Evolutionary conservation across 2,113 vertebrate species (phyloP), one percentile per base, ranked within the genome.

Genomic region (Muntiacus muntjak): DNA sequence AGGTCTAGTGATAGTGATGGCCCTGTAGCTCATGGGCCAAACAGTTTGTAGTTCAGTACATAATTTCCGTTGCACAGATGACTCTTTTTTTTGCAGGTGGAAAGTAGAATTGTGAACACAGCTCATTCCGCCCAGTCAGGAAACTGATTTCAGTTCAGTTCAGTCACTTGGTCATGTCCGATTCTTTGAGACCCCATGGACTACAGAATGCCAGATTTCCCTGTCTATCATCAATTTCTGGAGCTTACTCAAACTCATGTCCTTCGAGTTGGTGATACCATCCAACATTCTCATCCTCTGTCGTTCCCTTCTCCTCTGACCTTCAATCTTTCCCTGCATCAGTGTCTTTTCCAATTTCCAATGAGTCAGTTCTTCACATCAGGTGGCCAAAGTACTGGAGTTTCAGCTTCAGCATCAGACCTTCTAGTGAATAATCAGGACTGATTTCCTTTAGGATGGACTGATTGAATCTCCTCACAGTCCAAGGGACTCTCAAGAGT

Each of bases 221-320:
- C n/a, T n/a, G 10, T 36, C 64, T 19, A 11, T 36, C n/a, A 71
- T 9, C 21, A 36, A 36, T 19, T 71, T n/a, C 64, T 71, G n/a
- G 17, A 71, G n/a, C n/a, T 36, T 71, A 21, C 4, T 71, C 19
- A 36, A 71, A 71, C 9, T 36, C 64, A 36, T 36, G 9, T 71
- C 2, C n/a, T 11, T 71, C 5, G 36, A 71, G n/a, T 71, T 21
- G n/a, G 64, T 71, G 64, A 71, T 21, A 9, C 9, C 64, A 36
- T 71, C n/a, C 17, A 71, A 71, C 64, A 19, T 6, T 36, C 17
- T 71, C 64, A 71, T 71, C n/a, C 19, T 71, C 64, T 71, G 9
- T 71, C 2, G 0, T 36, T 4, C 64, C 17, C 17, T 71, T 71
- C 9, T 71, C 4, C 62, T n/a, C n/a, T 4, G 0, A 0, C 17